These are phyloP conservation scores for Sebastes ruberrimus DNA, from an alignment of 2,797 vertebrate species.

Conservation along the genomic window DNA sequence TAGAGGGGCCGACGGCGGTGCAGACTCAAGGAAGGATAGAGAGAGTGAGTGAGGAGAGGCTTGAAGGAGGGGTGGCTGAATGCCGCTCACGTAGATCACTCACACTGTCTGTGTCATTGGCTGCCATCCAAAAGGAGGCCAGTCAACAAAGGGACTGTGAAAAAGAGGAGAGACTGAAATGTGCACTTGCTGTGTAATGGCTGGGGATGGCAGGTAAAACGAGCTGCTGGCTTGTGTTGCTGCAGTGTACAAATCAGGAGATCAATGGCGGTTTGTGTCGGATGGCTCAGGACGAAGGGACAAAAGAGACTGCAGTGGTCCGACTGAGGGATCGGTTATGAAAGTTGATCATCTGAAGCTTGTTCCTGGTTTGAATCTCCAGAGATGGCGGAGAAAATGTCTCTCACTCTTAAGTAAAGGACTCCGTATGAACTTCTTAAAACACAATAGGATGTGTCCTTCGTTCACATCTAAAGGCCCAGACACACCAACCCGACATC, in stretches of 20 bases:
- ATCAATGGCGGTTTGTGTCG: slow-evolving; percentile 44
- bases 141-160: slow-evolving; percentile 56
- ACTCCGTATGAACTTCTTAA: background rate
- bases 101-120: slow-evolving; percentile 59
- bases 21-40: slow-evolving; percentile 47
- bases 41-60: slow-evolving; percentile 22
- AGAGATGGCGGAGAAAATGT: background rate
- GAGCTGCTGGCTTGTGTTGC: slow-evolving; percentile 49
- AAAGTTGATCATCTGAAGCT: background rate
- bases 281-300: slow-evolving; percentile 29
- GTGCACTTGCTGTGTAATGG: slow-evolving; percentile 36
- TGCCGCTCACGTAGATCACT: slow-evolving; percentile 54
- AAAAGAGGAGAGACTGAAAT: slow-evolving; percentile 25
- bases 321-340: background rate
- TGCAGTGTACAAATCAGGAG: slow-evolving; percentile 33
- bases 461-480: background rate
- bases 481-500: too few relatives aligned
- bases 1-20: slow-evolving; percentile 40
- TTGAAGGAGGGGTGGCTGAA: slow-evolving; percentile 45
- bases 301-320: slow-evolving; percentile 8
- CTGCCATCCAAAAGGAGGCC: slow-evolving; percentile 56
- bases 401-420: background rate
- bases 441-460: background rate
- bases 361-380: background rate
- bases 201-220: slow-evolving; percentile 58